phyloP scores from a whole-genome alignment of 2,888 invertebrate genomes.

The Poecilobothrus nobilitatus region DNA sequence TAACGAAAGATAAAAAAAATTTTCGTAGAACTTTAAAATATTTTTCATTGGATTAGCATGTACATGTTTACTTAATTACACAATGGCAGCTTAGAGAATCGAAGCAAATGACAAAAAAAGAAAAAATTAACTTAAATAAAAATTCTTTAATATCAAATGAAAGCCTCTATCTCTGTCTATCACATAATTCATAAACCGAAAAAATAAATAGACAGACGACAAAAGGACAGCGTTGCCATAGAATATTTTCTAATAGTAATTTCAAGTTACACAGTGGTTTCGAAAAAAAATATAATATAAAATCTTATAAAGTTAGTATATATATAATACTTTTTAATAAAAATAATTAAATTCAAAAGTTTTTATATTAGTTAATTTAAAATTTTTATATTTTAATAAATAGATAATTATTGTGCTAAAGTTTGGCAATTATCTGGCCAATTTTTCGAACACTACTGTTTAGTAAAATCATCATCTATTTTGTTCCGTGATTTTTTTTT shows the following conservation, averaged over 20 bases:
- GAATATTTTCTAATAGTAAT: not conserved
- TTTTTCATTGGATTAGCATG: no score
- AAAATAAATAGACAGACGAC: conserved; percentile 1
- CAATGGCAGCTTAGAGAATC: no score
- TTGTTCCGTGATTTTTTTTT: not conserved
- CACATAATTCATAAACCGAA: not conserved
- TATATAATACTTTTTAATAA: not conserved
- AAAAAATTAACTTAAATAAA: no score
- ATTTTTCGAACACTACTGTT: not conserved
- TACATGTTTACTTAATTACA: no score
- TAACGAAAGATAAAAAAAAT: no score
- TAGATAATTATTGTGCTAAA: not conserved
- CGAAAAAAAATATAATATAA: not conserved
- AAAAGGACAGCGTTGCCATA: not conserved
- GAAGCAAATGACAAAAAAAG: no score
- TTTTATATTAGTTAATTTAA: not conserved
- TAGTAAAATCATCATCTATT: conserved; percentile 1
- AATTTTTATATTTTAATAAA: not conserved
- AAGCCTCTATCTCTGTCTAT: not conserved
- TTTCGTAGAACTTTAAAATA: no score
- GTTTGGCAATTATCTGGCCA: not conserved
- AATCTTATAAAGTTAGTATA: not conserved
- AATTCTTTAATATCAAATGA: no score
- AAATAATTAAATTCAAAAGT: not conserved
- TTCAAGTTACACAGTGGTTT: not conserved